A percentile compares a stretch with the other conserved stretches of the same genome.
Evolutionary conservation across 2,113 vertebrate genomes (phyloP).

Genomic region (Microcebus jonahi): DNA sequence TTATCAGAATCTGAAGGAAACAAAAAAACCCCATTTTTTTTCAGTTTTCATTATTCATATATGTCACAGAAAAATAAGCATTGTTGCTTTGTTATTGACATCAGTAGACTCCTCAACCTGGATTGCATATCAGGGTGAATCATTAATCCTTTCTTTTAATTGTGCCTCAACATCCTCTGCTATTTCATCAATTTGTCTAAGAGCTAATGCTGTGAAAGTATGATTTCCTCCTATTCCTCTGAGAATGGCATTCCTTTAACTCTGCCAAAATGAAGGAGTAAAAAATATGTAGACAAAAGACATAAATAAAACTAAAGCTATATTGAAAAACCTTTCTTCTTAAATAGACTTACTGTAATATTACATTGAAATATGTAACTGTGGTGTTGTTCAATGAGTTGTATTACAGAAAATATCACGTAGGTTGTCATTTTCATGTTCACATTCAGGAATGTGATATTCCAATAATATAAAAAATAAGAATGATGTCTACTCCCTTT

Average conservation of each 20-base stretch:
- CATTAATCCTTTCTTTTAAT: too few species aligned
- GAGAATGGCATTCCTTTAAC: neutral
- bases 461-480: neutral
- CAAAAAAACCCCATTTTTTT: neutral
- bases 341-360: neutral
- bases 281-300: neutral
- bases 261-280: neutral
- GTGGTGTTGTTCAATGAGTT: neutral
- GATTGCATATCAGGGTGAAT: too few species aligned
- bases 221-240: neutral
- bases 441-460: neutral
- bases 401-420: neutral
- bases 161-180: too few species aligned
- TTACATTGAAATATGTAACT: neutral
- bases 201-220: too few species aligned
- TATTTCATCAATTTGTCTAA: too few species aligned
- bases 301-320: neutral
- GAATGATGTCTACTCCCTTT: neutral
- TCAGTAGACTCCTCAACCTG: too few species aligned
- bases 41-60: neutral
- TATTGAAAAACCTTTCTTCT: neutral
- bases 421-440: neutral
- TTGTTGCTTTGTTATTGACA: too few species aligned
- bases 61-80: too few species aligned
- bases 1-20: too few species aligned